Conservation (phyloP, 2,797 vertebrate genomes). For the Cryptoblepharus egeriae region DNA sequence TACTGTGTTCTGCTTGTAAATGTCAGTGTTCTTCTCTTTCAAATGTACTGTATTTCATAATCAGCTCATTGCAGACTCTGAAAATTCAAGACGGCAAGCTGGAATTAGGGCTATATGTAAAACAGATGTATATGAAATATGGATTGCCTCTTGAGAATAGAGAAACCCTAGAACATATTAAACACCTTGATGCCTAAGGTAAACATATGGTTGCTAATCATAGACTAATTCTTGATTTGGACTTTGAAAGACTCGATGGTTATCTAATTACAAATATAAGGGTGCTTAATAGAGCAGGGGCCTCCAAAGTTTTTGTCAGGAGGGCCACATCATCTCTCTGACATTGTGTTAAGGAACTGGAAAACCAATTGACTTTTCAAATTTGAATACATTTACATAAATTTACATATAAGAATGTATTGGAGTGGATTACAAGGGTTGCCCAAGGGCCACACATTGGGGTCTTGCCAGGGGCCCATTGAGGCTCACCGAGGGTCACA, state of each 20-base stretch:
- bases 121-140: constrained; percentile 1
- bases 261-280: neutral
- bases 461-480: no score
- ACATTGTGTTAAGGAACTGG: no score
- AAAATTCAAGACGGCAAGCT: constrained; percentile 17
- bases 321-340: no score
- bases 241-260: neutral
- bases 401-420: no score
- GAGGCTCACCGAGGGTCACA: no score
- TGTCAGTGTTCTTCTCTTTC: constrained; percentile 32
- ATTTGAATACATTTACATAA: no score
- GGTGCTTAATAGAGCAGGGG: no score
- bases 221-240: neutral
- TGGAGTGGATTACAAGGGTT: no score
- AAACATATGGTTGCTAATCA: neutral
- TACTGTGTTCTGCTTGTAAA: constrained; percentile 5
- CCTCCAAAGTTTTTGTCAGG: no score
- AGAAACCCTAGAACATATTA: neutral
- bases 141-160: constrained; percentile 21
- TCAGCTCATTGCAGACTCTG: neutral
- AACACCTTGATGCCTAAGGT: accelerated
- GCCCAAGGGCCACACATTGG: no score
- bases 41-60: constrained; percentile 15
- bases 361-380: no score
- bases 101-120: constrained; percentile 11